phyloP scores from a whole-genome alignment of 2,888 invertebrate species.

The Netelia virgata region DNA sequence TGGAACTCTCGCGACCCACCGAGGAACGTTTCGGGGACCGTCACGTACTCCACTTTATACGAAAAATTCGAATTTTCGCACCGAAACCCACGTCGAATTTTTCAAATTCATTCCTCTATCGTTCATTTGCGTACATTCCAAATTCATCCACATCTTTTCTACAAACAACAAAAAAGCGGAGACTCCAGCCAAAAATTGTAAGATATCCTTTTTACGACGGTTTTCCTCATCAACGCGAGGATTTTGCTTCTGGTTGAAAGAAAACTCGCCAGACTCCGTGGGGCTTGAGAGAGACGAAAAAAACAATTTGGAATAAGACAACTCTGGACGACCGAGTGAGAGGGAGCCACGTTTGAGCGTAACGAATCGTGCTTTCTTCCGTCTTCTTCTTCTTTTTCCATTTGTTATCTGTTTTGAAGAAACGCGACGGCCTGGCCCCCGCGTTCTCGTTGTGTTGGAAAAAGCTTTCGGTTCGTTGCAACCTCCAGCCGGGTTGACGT shows the following conservation, averaged over 20 bases:
- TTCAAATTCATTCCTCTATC: neutral
- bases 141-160: neutral
- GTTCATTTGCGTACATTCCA: neutral
- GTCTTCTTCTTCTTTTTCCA: neutral
- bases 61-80: neutral
- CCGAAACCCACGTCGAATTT: neutral
- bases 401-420: conserved; percentile 15
- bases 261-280: neutral
- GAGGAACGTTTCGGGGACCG: neutral
- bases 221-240: neutral
- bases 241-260: neutral
- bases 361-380: conserved; percentile 22
- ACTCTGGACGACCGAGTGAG: neutral
- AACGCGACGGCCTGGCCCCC: neutral
- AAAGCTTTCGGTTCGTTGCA: conserved; percentile 13
- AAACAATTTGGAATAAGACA: neutral
- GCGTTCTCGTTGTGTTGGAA: neutral
- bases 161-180: neutral
- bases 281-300: neutral
- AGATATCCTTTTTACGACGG: neutral
- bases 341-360: conserved; percentile 14
- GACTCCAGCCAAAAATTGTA: neutral
- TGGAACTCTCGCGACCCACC: neutral
- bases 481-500: neutral
- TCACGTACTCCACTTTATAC: neutral